Conservation (phyloP, 2,113 vertebrate genomes). For the Herpetotheres cachinnans region DNA sequence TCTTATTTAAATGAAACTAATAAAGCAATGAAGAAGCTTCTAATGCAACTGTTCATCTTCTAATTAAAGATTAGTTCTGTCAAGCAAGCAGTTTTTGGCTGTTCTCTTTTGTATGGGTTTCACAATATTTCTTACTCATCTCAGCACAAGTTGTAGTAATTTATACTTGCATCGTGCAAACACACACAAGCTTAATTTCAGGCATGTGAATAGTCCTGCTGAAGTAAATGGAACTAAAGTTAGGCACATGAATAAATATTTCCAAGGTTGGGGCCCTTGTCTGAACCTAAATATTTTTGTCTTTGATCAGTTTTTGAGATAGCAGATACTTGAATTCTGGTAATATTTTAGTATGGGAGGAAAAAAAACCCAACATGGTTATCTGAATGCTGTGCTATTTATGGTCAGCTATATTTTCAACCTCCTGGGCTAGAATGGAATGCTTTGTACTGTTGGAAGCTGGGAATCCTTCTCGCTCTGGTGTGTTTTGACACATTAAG, state of each 20-base stretch:
- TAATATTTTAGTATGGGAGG: constrained; percentile 30
- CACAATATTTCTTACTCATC: constrained; percentile 67
- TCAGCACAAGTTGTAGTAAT: background rate
- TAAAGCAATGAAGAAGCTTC: constrained; percentile 23
- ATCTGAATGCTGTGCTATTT: constrained; percentile 59
- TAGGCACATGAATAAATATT: constrained; percentile 38
- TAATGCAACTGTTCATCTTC: constrained; percentile 13
- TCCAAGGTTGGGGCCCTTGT: constrained; percentile 26
- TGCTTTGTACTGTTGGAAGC: constrained; percentile 62
- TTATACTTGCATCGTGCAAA: background rate
- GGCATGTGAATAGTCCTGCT: background rate
- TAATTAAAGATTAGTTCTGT: constrained; percentile 60
- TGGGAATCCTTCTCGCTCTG: constrained; percentile 36
- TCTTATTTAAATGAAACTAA: constrained; percentile 19
- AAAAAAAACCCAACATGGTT: background rate
- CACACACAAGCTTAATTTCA: background rate
- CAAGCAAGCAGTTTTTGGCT: constrained; percentile 57
- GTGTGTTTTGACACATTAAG: background rate
- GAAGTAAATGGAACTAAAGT: background rate
- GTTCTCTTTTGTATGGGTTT: constrained; percentile 23
- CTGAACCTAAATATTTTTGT: constrained; percentile 44
- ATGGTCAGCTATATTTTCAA: constrained; percentile 53
- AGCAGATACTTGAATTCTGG: constrained; percentile 19
- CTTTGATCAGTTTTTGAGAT: constrained; percentile 50
- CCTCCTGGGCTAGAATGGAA: constrained; percentile 36